Evolutionary conservation across 2,113 vertebrate species (phyloP).

Genomic region (Leucosticte australis): DNA sequence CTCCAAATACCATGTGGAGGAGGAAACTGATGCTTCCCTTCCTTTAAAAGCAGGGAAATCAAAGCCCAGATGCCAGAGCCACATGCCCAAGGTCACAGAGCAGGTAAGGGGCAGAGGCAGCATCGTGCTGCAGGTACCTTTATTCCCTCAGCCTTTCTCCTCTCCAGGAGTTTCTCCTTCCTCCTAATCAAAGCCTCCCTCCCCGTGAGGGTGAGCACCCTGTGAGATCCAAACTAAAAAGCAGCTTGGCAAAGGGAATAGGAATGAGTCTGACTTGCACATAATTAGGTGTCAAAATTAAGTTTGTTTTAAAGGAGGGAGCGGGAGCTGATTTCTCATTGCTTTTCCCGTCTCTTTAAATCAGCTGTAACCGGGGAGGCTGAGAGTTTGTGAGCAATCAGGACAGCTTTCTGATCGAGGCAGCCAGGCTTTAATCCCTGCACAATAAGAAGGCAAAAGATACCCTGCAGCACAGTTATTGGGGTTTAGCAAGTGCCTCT

Average conservation of each 20-base stretch:
- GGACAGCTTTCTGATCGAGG: not conserved
- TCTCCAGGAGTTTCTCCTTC: not conserved
- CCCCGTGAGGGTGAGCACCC: not conserved
- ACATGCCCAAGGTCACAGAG: not conserved
- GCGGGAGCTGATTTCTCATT: not conserved
- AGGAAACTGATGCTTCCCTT: not conserved
- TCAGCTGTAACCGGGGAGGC: not conserved
- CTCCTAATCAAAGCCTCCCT: not conserved
- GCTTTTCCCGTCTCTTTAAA: not conserved
- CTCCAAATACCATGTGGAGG: not conserved
- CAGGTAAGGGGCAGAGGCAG: not conserved
- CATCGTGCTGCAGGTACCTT: not conserved
- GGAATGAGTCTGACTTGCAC: not conserved
- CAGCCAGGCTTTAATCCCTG: conserved; percentile 5
- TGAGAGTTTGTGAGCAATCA: not conserved
- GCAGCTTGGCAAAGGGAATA: not conserved
- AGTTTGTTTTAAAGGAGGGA: not conserved
- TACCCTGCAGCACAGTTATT: not conserved
- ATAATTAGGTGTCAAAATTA: not conserved
- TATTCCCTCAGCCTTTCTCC: not conserved
- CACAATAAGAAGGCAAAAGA: not conserved
- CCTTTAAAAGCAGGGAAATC: not conserved
- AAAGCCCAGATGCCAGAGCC: not conserved
- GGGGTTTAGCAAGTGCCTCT: not conserved
- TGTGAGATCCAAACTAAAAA: not conserved